Base-by-base conservation (phyloP, 2,797 vertebrate genomes). In the Coregonus sp. region DNA sequence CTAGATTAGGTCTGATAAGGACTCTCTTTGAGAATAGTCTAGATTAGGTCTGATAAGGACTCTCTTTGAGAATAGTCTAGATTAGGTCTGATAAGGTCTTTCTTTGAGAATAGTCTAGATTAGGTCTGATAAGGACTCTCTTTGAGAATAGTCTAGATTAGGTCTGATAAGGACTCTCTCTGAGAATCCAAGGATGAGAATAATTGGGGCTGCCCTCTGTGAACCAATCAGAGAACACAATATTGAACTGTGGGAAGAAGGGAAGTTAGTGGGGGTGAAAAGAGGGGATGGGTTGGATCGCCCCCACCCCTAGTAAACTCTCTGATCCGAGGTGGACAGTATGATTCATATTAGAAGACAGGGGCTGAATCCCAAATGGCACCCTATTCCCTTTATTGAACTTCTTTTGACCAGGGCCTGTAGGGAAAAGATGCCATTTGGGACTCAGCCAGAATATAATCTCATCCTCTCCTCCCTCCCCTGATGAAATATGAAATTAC, bases 401-500 rank as follows among this genome's bases (percentile, higher is more conserved):
- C 6, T n/a, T 59, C 16, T 59, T 59, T 18, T 18, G 56, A 20
- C 40, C 9, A 47, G 40, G 40, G 40, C 40, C 40, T 0, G 9
- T 40, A 47, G 2, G 9, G 9, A 61, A 20, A 9, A 20, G 59
- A 12, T 16, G 20, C n/a, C 20, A 61, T 20, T 61, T 61, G 59
- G 59, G 9, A 20, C n/a, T 61, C n/a, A 61, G 20, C 20, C 70
- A 51, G 50, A n/a, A 56, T 33, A 29, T 56, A 5, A 47, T 52
- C 51, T 72, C 52, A 69, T 73, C 59, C 54, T 75, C 52, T 15
- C 75, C 79, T 78, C 75, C 59, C n/a, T 25, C 59, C 15, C 59
- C 83, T 75, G 80, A 84, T 89, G 70, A 88, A 89, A 89, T 89
- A 75, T 83, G 75, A 82, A 91, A 86, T 84, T 82, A 82, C 65